Percentiles rank a stretch among this genome's conserved stretches.
phyloP scores from a whole-genome alignment of 2,888 invertebrate genomes.

The Hydropsyche betteni region DNA sequence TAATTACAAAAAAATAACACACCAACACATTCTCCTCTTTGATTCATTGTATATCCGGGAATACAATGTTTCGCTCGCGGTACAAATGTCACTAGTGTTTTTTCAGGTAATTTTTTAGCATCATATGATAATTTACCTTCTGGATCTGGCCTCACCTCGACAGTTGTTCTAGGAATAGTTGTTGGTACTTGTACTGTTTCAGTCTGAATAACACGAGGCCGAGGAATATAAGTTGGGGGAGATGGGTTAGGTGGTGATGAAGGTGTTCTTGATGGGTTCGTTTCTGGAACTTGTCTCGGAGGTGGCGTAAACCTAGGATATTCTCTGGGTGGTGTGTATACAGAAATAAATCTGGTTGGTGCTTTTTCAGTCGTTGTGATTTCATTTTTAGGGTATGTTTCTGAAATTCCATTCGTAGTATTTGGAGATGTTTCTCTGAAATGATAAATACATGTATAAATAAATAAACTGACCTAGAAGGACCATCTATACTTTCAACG shows the following conservation, averaged over 20 bases:
- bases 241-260: not conserved
- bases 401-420: constrained; percentile 46
- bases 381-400: constrained; percentile 12
- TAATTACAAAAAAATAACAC: constrained; percentile 52
- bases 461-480: constrained; percentile 28
- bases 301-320: constrained; percentile 10
- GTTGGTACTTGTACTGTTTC: not conserved
- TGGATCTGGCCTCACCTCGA: constrained; percentile 54
- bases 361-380: constrained; percentile 53
- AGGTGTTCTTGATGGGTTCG: not conserved
- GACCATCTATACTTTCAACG: not conserved
- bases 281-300: not conserved
- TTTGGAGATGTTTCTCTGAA: constrained; percentile 52
- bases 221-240: constrained; percentile 1
- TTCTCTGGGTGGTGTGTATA: constrained; percentile 4
- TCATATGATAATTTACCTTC: constrained; percentile 58
- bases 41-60: constrained; percentile 65
- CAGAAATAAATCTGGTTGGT: constrained; percentile 50
- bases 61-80: constrained; percentile 60
- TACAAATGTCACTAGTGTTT: constrained; percentile 58
- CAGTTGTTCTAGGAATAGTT: not conserved
- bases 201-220: not conserved
- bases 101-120: constrained; percentile 57
- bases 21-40: constrained; percentile 70
- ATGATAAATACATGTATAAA: constrained; percentile 23